These are phyloP conservation scores for Barnardius zonarius DNA, from an alignment of 2,113 vertebrate genomes.

Conservation along the genomic window DNA sequence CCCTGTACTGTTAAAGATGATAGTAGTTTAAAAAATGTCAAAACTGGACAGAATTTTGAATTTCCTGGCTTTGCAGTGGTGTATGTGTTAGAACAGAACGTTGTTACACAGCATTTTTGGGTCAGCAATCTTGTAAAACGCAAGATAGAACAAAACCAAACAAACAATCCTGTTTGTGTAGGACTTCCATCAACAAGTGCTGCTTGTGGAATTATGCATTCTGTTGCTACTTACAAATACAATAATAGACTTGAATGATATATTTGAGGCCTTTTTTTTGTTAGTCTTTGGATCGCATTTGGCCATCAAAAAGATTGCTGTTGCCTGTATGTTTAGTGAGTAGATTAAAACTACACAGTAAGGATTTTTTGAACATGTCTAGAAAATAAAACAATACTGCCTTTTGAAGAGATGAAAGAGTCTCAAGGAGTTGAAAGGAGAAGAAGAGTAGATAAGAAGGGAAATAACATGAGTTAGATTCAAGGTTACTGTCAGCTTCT, in stretches of 20 bases:
- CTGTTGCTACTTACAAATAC: background rate
- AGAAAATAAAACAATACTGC: background rate
- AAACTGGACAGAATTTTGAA: background rate
- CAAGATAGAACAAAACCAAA: background rate
- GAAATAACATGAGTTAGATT: background rate
- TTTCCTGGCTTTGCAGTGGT: background rate
- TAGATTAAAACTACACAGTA: background rate
- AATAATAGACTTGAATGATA: background rate
- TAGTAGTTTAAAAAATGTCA: background rate
- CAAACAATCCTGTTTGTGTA: background rate
- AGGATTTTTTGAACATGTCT: background rate
- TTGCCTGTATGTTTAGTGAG: background rate
- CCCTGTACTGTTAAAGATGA: background rate
- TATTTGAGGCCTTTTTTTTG: background rate
- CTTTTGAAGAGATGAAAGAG: background rate
- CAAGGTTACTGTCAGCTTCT: background rate
- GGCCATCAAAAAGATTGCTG: background rate
- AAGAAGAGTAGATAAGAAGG: background rate
- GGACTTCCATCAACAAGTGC: background rate
- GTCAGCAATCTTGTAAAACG: background rate
- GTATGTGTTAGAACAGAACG: background rate
- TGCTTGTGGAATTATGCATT: background rate
- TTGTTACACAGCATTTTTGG: background rate
- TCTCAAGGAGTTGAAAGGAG: background rate
- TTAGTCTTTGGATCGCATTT: background rate